A percentile compares a stretch with the other conserved stretches of the same genome.
Evolutionary conservation across 2,888 invertebrate genomes (phyloP).

Genomic region (Trachelus stipa): DNA sequence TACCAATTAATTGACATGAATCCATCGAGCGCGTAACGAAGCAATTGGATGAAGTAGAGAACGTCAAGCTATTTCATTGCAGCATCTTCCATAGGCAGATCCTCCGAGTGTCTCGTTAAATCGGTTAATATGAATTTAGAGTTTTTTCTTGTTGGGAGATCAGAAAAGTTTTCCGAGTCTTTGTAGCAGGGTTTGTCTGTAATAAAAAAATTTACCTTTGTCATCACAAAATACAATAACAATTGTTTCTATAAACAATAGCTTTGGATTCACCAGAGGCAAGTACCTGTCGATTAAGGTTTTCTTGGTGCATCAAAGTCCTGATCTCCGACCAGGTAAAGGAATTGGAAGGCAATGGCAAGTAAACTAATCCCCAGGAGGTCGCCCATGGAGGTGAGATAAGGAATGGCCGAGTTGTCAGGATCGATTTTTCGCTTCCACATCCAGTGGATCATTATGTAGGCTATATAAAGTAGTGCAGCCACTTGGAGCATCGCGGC

Average conservation of each 20-base stretch:
- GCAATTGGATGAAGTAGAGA: not conserved
- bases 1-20: not conserved
- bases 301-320: slow-evolving; percentile 61
- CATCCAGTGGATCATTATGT: slow-evolving; percentile 74
- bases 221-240: not conserved
- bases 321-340: slow-evolving; percentile 72
- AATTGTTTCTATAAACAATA: not conserved
- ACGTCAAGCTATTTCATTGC: not conserved
- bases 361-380: slow-evolving; percentile 78
- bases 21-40: not conserved
- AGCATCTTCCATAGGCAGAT: not conserved
- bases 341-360: slow-evolving; percentile 74
- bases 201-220: not conserved
- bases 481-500: slow-evolving; percentile 75
- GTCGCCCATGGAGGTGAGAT: slow-evolving; percentile 83
- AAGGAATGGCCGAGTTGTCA: slow-evolving; percentile 83
- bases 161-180: not conserved
- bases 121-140: not conserved
- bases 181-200: not conserved
- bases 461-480: slow-evolving; percentile 73
- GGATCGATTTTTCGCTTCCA: slow-evolving; percentile 77
- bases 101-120: not conserved
- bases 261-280: not conserved
- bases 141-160: not conserved
- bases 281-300: slow-evolving; percentile 32